phyloP scores from a whole-genome alignment of 2,113 vertebrate genomes.

The Gymnogyps californianus region DNA sequence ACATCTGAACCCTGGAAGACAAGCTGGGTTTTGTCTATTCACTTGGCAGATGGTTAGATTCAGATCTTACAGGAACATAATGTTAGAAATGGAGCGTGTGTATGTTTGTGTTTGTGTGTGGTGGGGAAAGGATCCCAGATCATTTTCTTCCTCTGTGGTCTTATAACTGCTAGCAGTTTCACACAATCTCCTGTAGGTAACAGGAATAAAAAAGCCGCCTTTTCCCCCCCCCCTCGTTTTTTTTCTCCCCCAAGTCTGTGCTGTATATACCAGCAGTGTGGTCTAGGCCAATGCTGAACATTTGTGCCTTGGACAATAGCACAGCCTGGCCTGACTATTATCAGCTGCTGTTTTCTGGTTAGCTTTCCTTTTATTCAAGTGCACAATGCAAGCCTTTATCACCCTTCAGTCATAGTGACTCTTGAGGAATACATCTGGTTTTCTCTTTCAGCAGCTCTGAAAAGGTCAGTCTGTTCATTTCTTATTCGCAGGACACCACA shows the following conservation, averaged over 20 bases:
- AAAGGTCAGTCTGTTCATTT: slow-evolving; percentile 85
- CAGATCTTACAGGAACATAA: slow-evolving; percentile 45
- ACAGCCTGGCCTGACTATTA: slow-evolving; percentile 82
- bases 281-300: slow-evolving; percentile 81
- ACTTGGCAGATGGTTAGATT: slow-evolving; percentile 57
- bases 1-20: slow-evolving; percentile 47
- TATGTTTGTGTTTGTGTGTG: slow-evolving; percentile 18
- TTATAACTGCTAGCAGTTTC: slow-evolving; percentile 68
- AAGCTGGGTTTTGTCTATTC: slow-evolving; percentile 57
- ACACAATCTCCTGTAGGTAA: slow-evolving; percentile 67
- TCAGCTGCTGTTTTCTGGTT: slow-evolving; percentile 85
- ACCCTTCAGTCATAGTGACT: slow-evolving; percentile 84
- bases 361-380: slow-evolving; percentile 81
- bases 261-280: slow-evolving; percentile 77
- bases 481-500: slow-evolving; percentile 78
- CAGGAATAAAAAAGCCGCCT: slow-evolving; percentile 52
- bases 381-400: slow-evolving; percentile 82
- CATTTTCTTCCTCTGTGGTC: slow-evolving; percentile 42
- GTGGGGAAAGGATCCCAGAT: slow-evolving; percentile 22
- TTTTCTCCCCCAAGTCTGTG: slow-evolving; percentile 42
- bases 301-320: slow-evolving; percentile 82
- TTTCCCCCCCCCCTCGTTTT: neutral
- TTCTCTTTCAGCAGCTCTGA: slow-evolving; percentile 83
- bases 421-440: slow-evolving; percentile 87
- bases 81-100: slow-evolving; percentile 26